Percentiles rank a stretch among this genome's conserved stretches.
Evolutionary conservation across 2,888 invertebrate genomes (phyloP).

Genomic region (Tetragnatha montana): DNA sequence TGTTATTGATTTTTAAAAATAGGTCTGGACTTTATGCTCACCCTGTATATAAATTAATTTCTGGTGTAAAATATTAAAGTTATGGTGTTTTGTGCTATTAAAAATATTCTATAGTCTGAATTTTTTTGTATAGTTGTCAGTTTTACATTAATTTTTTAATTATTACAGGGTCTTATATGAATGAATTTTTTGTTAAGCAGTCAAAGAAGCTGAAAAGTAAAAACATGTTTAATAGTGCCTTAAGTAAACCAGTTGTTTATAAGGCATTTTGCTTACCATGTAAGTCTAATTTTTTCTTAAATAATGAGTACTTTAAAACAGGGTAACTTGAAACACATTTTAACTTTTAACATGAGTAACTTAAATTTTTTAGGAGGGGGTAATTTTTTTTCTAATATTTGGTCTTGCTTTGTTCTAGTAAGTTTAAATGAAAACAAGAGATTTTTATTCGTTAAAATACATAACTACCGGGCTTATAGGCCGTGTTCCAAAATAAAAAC

Average conservation of each 20-base stretch:
- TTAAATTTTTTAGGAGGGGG: neutral
- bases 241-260: slow-evolving; percentile 7
- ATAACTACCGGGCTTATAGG: no score
- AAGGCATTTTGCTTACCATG: slow-evolving; percentile 29
- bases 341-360: neutral
- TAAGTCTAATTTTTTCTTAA: slow-evolving; percentile 6
- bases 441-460: no score
- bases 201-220: slow-evolving; percentile 41
- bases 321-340: neutral
- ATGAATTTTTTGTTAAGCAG: slow-evolving; percentile 45
- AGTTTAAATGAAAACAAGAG: no score
- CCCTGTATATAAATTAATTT: no score
- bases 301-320: neutral
- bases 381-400: no score
- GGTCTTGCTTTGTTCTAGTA: no score
- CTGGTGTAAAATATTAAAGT: no score
- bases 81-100: neutral
- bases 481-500: no score
- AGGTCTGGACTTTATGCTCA: no score
- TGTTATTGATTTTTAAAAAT: no score
- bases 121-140: neutral
- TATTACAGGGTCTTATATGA: slow-evolving; percentile 45
- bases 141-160: neutral
- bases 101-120: neutral
- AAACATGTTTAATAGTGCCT: neutral